Evolutionary conservation across 2,797 vertebrate species (phyloP), one percentile per base, ranked within the genome.

Genomic region (Sorex maritimensis): DNA sequence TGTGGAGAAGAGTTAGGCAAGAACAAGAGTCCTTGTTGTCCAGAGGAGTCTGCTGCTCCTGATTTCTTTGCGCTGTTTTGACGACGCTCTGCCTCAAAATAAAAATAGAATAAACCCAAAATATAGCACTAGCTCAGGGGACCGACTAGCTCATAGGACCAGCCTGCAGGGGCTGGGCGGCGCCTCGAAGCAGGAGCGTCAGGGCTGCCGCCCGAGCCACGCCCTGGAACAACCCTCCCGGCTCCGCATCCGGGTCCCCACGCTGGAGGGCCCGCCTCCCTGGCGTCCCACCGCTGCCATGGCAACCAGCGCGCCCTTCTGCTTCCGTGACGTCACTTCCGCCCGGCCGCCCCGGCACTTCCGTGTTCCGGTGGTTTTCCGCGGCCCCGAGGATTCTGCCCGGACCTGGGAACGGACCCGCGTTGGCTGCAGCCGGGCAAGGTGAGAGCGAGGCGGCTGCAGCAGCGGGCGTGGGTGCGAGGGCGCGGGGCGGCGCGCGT

Each of bases 361-460:
- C 94, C 88, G 92, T 71, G 41, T 83, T 73, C 49, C 11, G 41
- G 49, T 5, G 0, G 2, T 11, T 5, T 44, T 44, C 41, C 41
- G 41, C 2, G 0, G 46, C 1, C 2, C 2, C 14, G 6, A 3
- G 1, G 0, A 3, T 2, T 0, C 10, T 0, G 0, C 1, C 0
- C 0, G 0, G 23, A 0, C 1, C 0, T 0, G 2, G 55, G 0
- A 0, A 0, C 1, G 3, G 63, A 0, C 0, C 69, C 21, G 2
- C 9, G 49, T 9, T 0, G 5, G 0, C 11, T 1, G 79, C 5
- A 0, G 1, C 0, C 1, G 4, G 14, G 13, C 3, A 26, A 67
- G 92, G 93, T 90, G 38, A 86, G 92, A 0, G 1, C 3, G 13
- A 8, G 4, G 4, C 13, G 6, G 5, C 19, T 7, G 55, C 0